A percentile compares a stretch with the other conserved stretches of the same genome.
These are phyloP conservation scores for Polymixis lichenea DNA, from an alignment of 2,888 invertebrate genomes.

Conservation along the genomic window DNA sequence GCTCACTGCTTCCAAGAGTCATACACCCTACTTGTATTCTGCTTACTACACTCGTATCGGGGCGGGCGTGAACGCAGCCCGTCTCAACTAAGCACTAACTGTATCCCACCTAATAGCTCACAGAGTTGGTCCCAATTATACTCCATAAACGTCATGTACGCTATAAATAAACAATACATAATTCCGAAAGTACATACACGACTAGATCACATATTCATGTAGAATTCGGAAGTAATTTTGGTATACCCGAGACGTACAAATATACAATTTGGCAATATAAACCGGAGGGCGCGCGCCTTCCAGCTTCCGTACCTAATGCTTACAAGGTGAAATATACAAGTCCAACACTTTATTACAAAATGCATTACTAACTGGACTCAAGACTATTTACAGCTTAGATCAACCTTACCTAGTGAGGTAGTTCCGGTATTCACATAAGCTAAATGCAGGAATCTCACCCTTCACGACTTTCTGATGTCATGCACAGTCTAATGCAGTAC, in stretches of 20 bases:
- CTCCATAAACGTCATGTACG: conserved; percentile 85
- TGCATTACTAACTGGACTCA: conserved; percentile 80
- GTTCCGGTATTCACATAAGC: conserved; percentile 83
- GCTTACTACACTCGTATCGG: conserved; percentile 74
- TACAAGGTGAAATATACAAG: conserved; percentile 74
- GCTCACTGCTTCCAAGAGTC: conserved; percentile 85
- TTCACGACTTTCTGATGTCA: conserved; percentile 52
- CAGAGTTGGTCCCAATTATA: conserved; percentile 89
- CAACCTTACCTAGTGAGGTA: conserved; percentile 90
- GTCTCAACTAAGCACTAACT: conserved; percentile 76
- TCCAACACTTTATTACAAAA: conserved; percentile 76
- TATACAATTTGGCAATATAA: conserved; percentile 88
- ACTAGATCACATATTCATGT: conserved; percentile 90
- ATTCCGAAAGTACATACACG: conserved; percentile 91
- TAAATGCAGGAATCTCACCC: conserved; percentile 83
- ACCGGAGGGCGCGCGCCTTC: conserved; percentile 72
- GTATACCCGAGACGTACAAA: conserved; percentile 87
- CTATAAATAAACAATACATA: conserved; percentile 88
- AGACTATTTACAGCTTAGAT: conserved; percentile 87
- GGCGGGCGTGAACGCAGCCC: conserved; percentile 63
- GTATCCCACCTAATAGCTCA: conserved; percentile 81
- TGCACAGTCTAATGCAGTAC: conserved; percentile 48
- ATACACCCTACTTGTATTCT: conserved; percentile 79
- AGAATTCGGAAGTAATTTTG: conserved; percentile 90
- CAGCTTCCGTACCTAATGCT: conserved; percentile 73